A percentile compares a stretch with the other conserved stretches of the same genome.
These are phyloP conservation scores for Dolichoris vasculosae DNA, from an alignment of 1,140 invertebrate species.

Conservation along the genomic window DNA sequence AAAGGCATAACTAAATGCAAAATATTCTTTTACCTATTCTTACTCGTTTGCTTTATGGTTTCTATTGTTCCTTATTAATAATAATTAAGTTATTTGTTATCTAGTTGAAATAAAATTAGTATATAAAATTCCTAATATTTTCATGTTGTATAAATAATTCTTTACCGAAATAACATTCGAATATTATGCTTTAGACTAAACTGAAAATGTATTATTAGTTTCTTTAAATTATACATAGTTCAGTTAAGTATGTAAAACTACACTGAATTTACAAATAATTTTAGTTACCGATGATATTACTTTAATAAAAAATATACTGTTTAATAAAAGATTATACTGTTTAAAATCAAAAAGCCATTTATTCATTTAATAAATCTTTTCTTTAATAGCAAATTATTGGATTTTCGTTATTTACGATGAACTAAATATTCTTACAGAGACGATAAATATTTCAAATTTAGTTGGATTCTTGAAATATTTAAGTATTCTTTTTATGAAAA, in stretches of 20 bases:
- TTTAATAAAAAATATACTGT: conserved; percentile 35
- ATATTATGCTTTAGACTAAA: background rate
- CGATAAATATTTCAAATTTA: conserved; percentile 7
- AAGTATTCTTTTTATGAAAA: background rate
- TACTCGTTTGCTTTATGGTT: too few relatives aligned
- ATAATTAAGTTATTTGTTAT: background rate
- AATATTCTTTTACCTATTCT: background rate
- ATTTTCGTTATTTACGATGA: conserved; percentile 28
- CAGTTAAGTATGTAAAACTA: background rate
- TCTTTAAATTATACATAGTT: background rate
- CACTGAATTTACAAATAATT: conserved; percentile 5
- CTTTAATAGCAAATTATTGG: conserved; percentile 38
- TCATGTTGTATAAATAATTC: background rate
- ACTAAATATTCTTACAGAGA: background rate
- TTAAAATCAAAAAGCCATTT: conserved; percentile 39
- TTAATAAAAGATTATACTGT: conserved; percentile 27
- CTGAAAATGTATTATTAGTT: background rate
- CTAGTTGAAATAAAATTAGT: background rate
- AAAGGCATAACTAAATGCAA: background rate
- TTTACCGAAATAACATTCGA: background rate
- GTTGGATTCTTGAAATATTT: background rate
- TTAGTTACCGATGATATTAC: conserved; percentile 2
- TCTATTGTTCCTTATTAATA: background rate
- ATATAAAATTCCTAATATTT: background rate
- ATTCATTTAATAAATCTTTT: conserved; percentile 45